A percentile compares a stretch with the other conserved stretches of the same genome.
Conservation (phyloP, 2,888 invertebrate species). For the Pimpla rufipes region DNA sequence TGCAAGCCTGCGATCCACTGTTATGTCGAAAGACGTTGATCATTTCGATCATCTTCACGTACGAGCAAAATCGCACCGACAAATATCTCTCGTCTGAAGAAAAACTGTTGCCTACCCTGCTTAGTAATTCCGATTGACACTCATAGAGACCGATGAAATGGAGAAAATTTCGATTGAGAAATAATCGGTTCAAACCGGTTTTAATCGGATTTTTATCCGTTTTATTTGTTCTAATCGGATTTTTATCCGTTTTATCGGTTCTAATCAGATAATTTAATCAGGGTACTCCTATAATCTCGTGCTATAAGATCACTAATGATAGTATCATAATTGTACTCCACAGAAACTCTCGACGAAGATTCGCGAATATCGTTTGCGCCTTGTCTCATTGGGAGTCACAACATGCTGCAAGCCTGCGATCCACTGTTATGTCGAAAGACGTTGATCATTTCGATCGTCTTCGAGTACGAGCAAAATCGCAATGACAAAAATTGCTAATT, state of each 20-base stretch:
- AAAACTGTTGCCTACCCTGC: not conserved
- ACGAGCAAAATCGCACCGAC: no score
- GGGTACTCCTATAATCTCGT: constrained; percentile 53
- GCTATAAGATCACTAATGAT: constrained; percentile 77
- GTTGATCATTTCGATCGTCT: not conserved
- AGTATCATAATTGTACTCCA: constrained; percentile 82
- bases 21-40: not conserved
- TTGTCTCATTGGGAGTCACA: constrained; percentile 40
- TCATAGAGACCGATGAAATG: no score
- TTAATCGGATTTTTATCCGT: no score
- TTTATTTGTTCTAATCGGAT: no score
- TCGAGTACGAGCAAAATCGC: not conserved
- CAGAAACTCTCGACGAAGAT: constrained; percentile 74
- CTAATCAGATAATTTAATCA: no score
- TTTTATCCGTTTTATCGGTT: no score
- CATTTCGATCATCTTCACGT: not conserved
- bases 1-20: not conserved
- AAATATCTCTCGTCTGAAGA: not conserved
- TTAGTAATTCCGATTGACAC: no score
- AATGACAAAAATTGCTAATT: not conserved
- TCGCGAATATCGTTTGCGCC: constrained; percentile 53
- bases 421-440: not conserved
- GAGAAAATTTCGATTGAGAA: no score
- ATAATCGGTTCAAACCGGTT: no score
- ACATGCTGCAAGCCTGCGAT: no score